phyloP scores from a whole-genome alignment of 35 echinoderm and acorn worm genomes.

The Nesometra sesokonis region DNA sequence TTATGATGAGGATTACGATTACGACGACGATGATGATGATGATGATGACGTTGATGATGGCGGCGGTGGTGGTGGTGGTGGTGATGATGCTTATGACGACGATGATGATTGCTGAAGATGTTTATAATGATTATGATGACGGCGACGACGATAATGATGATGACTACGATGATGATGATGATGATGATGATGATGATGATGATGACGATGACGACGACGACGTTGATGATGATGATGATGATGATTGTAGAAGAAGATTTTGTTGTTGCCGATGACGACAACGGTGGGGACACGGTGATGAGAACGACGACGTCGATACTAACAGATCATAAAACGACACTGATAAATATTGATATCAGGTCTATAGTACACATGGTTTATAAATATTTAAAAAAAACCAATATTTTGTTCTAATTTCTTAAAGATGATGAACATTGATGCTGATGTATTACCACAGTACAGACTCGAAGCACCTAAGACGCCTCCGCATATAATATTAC shows the following conservation, averaged over 20 bases:
- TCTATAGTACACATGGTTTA: too few species aligned
- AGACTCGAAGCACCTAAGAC: slow-evolving; percentile 94
- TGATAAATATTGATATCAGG: too few species aligned
- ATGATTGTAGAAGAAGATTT: neutral
- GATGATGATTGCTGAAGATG: neutral
- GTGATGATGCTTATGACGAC: slow-evolving; percentile 4
- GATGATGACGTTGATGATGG: slow-evolving; percentile 4
- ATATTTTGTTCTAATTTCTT: neutral
- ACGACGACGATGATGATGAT: slow-evolving; percentile 14
- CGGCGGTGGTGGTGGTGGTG: neutral
- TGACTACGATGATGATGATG: slow-evolving; percentile 16
- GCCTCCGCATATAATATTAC: slow-evolving; percentile 91
- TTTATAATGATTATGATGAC: neutral
- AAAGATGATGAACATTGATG: slow-evolving; percentile 92
- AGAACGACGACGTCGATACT: too few species aligned
- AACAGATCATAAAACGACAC: too few species aligned
- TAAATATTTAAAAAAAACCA: too few species aligned
- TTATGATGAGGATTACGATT: slow-evolving; percentile 23
- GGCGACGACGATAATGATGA: neutral
- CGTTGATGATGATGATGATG: slow-evolving; percentile 4
- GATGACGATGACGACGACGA: slow-evolving; percentile 21
- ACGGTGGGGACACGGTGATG: neutral
- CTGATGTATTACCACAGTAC: slow-evolving; percentile 92
- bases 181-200: slow-evolving; percentile 41
- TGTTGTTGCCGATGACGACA: neutral